phyloP scores from a whole-genome alignment of 2,113 vertebrate species.

The Carlito syrichta region DNA sequence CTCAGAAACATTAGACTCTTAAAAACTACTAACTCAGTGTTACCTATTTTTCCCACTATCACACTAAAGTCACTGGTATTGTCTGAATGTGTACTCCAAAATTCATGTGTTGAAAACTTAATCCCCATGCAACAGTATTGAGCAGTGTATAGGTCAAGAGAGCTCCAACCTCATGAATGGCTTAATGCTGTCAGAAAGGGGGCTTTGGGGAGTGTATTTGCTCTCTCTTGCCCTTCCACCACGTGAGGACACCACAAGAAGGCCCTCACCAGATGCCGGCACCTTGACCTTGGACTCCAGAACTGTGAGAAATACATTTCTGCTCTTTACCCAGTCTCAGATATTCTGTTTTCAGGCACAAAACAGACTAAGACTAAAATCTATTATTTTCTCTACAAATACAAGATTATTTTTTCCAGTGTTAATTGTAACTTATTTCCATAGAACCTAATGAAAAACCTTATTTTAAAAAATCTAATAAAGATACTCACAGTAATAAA shows the following conservation, averaged over 20 bases:
- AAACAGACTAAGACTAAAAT: background rate
- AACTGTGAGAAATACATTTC: background rate
- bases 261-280: background rate
- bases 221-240: background rate
- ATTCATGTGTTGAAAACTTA: background rate
- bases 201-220: background rate
- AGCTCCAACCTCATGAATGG: rapidly evolving
- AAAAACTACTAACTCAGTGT: background rate
- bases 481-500: background rate
- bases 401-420: background rate
- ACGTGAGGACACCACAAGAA: background rate
- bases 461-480: background rate
- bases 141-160: background rate
- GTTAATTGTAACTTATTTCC: background rate
- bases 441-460: background rate
- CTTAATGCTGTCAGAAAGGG: background rate
- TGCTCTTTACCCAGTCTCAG: background rate
- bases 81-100: background rate
- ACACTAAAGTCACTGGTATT: background rate
- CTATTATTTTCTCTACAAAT: background rate
- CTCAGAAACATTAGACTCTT: background rate
- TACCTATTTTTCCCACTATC: background rate
- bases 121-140: no score
- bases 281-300: background rate
- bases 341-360: background rate